Conservation (phyloP, 1,140 invertebrate genomes). For the Tetraneura akinire region DNA sequence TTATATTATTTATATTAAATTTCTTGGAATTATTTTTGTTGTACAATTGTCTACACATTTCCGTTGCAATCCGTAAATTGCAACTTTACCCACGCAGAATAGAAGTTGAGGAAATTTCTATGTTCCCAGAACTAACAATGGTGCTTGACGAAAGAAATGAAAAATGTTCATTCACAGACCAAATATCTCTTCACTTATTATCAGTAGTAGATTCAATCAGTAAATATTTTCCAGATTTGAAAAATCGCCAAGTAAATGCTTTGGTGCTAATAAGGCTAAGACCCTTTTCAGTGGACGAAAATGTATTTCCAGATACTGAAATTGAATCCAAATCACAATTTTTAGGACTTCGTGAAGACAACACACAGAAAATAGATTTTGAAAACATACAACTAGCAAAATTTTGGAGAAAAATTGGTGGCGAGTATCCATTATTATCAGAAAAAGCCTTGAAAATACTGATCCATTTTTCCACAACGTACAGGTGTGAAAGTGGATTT, state of each 20-base stretch:
- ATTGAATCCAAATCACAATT: not conserved
- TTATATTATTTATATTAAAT: too few species aligned
- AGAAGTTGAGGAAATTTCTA: not conserved
- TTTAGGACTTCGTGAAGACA: constrained; percentile 1
- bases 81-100: too few species aligned
- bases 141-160: constrained; percentile 11
- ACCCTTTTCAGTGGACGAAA: constrained; percentile 17
- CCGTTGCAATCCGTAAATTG: too few species aligned
- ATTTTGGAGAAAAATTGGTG: constrained; percentile 24
- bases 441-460: constrained; percentile 23
- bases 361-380: constrained; percentile 2
- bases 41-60: too few species aligned
- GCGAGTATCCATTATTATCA: constrained; percentile 13
- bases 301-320: constrained; percentile 34
- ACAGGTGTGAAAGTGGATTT: constrained; percentile 16
- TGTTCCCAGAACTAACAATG: constrained; percentile 11
- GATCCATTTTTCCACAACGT: constrained; percentile 12
- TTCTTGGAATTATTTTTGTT: too few species aligned
- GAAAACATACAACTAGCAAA: constrained; percentile 18
- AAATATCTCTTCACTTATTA: constrained; percentile 14
- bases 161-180: constrained; percentile 13
- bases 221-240: too few species aligned
- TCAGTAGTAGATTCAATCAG: not conserved
- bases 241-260: too few species aligned
- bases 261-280: not conserved